Base-by-base conservation (phyloP, 2,888 invertebrate genomes). In the Scelioninae gen. 1 region DNA sequence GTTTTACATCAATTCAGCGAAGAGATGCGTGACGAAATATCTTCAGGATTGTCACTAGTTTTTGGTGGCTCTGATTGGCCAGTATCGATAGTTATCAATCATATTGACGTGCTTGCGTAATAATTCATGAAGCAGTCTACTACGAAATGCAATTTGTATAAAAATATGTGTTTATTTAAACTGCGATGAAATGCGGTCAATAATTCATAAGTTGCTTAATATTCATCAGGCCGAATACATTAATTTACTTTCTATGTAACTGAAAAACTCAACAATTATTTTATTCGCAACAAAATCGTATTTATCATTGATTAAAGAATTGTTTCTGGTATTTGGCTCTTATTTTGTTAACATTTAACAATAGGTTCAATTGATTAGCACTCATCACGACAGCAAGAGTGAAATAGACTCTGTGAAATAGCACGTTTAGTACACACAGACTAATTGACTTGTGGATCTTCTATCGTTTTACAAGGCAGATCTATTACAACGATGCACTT, bases 371-470 rank as follows among this genome's bases (percentile, higher is more conserved):
- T 16, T 66, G 65, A 68, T 62, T 60, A 32, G 11, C 51, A 55
- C 34, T 45, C 40, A 63, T 60, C 51, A 5, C 45, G 53, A 60
- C 32, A 38, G 53, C 15, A 49, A 66, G 60, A 49, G 66, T 40
- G 60, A 62, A 68, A 45, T 51, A 58, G 45, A 10, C 23, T 1
- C 32, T 34, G 34, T 11, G 11, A 53, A 56, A 69, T 40, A 31
- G 63, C 60, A 63, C 43, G 13, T 34, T 71, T 32, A 32, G 43
- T 72, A 23, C 62, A 58, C 60, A 40, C 40, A 69, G 69, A 69
- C 82, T 84, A 83, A 80, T 84, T 82, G 80, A 82, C 77, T 77
- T 69, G 55, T 80, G 77, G 38, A 74, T 77, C 77, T 84, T 80
- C 80, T 56, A 82, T 83, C 82, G 74, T 77, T 80, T 80, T 80